Base-by-base conservation (phyloP, 2,113 vertebrate genomes). In the Leuciscus idus region DNA sequence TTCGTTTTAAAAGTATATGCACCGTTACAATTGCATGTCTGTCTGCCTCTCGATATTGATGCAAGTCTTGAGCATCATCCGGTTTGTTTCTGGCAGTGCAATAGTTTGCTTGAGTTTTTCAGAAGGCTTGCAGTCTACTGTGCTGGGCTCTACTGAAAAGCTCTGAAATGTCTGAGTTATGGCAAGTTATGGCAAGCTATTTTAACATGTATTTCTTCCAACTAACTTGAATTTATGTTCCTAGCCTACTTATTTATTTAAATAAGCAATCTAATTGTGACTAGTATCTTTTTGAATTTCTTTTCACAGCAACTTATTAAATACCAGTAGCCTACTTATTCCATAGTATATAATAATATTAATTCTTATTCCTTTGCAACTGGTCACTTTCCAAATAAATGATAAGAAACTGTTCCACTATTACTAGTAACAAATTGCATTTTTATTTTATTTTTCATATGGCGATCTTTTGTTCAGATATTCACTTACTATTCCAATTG, bases 21-120 rank as follows among this genome's bases (percentile, higher is more conserved):
- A 50, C 50, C 0, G 28, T 78, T 13, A 9, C 4, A 33, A 15
- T 26, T 57, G 9, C 9, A 9, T 19, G 7, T 52, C 26, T 30
- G 2, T 30, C 48, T 52, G 4, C 30, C 74, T 76, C 74, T 30
- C 26, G 12, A 8, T 7, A 30, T 28, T 28, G 74, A 52, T 28
- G 15, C 3, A 9, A 79, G 30, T 61, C 33, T 62, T 62, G 57
- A 15, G 36, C 57, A 43, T 80, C 78, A 3, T 23, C 77, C 15
- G 21, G 11, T 61, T 78, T 78, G 30, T 78, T 23, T 78, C 39
- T 61, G 30, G 36, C 33, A 9, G 30, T 55, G 33, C 33, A 28
- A 46, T 81, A 81, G 57, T 46, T 79, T 79, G 30, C 52, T 39
- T 1, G 39, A 81, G 57, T 81, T 81, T 46, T 43, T 28, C 36